These are phyloP conservation scores for Columba guinea DNA, from an alignment of 2,797 vertebrate genomes.

Conservation along the genomic window DNA sequence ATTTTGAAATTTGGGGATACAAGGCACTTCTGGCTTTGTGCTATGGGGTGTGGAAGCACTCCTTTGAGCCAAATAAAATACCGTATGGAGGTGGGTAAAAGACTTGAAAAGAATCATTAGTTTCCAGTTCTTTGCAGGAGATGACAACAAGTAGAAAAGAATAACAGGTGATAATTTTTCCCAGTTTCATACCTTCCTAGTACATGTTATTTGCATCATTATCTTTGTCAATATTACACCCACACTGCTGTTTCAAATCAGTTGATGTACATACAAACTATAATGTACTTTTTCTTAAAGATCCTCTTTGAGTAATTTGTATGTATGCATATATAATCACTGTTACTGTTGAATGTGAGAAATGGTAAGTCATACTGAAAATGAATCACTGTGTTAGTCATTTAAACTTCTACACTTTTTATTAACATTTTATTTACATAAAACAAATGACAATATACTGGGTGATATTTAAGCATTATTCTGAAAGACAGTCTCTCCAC, in stretches of 20 bases:
- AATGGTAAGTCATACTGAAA: conserved; percentile 25
- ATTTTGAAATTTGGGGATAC: background rate
- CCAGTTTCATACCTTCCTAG: conserved; percentile 37
- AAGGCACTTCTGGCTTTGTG: background rate
- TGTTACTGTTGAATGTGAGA: conserved; percentile 18
- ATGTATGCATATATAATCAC: conserved; percentile 9
- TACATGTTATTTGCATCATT: conserved; percentile 25
- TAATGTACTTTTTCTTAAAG: conserved; percentile 35
- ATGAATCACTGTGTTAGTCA: conserved; percentile 60
- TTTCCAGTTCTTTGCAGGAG: conserved; percentile 1
- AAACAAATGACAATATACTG: conserved; percentile 56
- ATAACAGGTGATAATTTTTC: conserved; percentile 47
- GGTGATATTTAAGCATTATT: conserved; percentile 39
- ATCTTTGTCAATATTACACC: conserved; percentile 52
- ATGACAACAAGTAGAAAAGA: background rate
- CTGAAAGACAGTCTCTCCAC: conserved; percentile 2
- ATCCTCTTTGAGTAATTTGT: conserved; percentile 26
- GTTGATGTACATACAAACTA: conserved; percentile 21
- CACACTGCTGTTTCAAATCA: conserved; percentile 19
- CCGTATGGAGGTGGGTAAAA: background rate
- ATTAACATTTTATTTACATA: conserved; percentile 69
- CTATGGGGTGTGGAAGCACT: background rate
- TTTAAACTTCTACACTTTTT: conserved; percentile 57
- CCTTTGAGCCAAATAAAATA: conserved; percentile 29
- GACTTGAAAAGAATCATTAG: conserved; percentile 9